Percentiles rank a stretch among this genome's conserved stretches.
These are phyloP conservation scores for Toxonevra muliebris DNA, from an alignment of 2,888 invertebrate genomes.

Conservation along the genomic window DNA sequence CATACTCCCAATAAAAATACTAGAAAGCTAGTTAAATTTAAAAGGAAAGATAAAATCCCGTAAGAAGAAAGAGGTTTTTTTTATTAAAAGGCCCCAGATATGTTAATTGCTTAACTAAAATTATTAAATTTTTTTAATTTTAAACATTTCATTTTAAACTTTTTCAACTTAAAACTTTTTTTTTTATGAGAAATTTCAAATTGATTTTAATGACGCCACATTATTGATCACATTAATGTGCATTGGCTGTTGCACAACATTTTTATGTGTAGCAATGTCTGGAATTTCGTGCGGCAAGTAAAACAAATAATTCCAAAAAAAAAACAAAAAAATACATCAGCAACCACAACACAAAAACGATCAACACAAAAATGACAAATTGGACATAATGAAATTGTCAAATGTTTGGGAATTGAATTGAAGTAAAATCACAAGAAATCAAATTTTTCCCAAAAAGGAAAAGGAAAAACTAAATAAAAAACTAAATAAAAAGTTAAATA, in stretches of 20 bases:
- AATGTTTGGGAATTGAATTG: background rate
- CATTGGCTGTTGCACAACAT: background rate
- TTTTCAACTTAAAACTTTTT: too few species aligned
- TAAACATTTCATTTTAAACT: too few species aligned
- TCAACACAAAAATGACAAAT: constrained; percentile 17
- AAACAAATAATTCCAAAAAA: background rate
- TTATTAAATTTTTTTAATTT: too few species aligned
- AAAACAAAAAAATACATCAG: background rate
- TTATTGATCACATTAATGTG: constrained; percentile 7
- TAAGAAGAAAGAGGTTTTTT: too few species aligned
- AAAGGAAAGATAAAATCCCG: too few species aligned
- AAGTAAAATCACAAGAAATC: background rate
- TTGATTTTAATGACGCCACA: constrained; percentile 19
- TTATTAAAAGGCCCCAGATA: too few species aligned
- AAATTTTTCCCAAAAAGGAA: constrained; percentile 9
- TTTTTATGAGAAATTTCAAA: constrained; percentile 9
- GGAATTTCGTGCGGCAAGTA: background rate
- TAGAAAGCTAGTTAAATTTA: too few species aligned
- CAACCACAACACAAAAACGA: background rate
- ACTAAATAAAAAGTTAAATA: background rate
- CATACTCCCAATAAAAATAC: too few species aligned
- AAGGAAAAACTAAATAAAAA: background rate
- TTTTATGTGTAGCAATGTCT: background rate
- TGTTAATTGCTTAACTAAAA: too few species aligned
- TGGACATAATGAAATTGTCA: constrained; percentile 6